Base-by-base conservation (phyloP, 2,113 vertebrate genomes). In the Eulemur rufifrons region DNA sequence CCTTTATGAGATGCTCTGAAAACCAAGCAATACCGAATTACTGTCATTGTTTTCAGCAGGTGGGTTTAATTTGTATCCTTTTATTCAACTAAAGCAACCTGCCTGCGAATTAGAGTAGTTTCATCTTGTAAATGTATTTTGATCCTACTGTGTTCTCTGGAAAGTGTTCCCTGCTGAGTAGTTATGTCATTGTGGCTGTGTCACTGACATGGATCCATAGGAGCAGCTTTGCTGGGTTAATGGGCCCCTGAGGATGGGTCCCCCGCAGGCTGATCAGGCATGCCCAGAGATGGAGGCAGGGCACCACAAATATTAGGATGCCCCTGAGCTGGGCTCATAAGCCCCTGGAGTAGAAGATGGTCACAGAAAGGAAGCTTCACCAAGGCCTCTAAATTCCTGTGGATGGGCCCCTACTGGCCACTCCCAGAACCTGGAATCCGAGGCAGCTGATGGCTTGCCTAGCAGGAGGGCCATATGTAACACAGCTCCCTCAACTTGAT, bases 81-180 rank as follows among this genome's bases (percentile, higher is more conserved):
- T 88, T 52, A 89, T 47, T 96, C 76, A 50, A n/a, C 63, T 85
- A 94, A 37, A 90, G 23, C 63, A 73, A 74, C 32, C 11, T 77
- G 69, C 45, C 68, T 96, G 18, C 45, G 90, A 91, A 94, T 92
- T 78, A 78, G 42, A 63, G 34, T 61, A 47, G n/a, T 82, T 96
- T 97, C 71, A 76, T 73, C 88, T 96, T 91, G 73, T 76, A 84
- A 80, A 68, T 86, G 42, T 81, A n/a, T 84, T 91, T 94, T 66
- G 45, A n/a, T 61, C 47, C 37, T 56, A 21, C 29, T 81, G 11
- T 92, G 29, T 47, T 92, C 37, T 63, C 59, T 95, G 86, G 47
- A 91, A 91, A 86, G 76, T 81, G 54, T 87, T 68, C 11, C 82
- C 23, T 73, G 25, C 39, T 34, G 39, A 37, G 42, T 52, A 85